Evolutionary conservation across 2,888 invertebrate genomes (phyloP).

Genomic region (Hesperia comma): DNA sequence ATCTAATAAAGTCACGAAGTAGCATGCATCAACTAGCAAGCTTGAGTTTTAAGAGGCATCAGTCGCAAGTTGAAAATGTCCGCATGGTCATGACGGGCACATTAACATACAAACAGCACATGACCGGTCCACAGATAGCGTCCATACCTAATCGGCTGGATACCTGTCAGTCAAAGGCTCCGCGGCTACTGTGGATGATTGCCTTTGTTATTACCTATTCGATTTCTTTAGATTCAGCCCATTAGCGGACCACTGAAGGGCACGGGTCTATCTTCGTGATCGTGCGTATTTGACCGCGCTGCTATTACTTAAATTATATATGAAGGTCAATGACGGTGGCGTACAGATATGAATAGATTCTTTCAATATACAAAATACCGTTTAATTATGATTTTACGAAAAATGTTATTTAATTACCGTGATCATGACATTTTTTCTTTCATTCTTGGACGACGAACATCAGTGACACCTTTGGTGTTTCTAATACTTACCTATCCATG

Average conservation of each 20-base stretch:
- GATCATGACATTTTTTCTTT: too few species aligned
- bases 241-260: conserved; percentile 1
- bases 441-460: too few species aligned
- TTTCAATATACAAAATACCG: too few species aligned
- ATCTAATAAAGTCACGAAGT: not conserved
- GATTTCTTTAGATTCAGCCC: conserved; percentile 46
- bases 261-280: not conserved
- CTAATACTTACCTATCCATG: too few species aligned
- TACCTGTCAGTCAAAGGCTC: conserved; percentile 67
- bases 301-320: not conserved
- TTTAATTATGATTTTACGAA: too few species aligned
- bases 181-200: conserved; percentile 63
- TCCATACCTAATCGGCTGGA: conserved; percentile 74
- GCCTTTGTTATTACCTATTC: conserved; percentile 59
- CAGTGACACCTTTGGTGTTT: too few species aligned
- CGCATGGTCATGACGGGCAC: conserved; percentile 59
- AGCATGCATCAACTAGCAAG: not conserved
- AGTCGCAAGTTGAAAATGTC: conserved; percentile 56
- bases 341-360: too few species aligned
- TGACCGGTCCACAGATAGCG: conserved; percentile 69
- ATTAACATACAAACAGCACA: conserved; percentile 78
- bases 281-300: not conserved
- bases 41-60: conserved; percentile 60
- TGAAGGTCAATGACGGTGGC: too few species aligned
- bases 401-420: too few species aligned